phyloP scores from a whole-genome alignment of 1,140 invertebrate genomes.

The Pomacea maculata region DNA sequence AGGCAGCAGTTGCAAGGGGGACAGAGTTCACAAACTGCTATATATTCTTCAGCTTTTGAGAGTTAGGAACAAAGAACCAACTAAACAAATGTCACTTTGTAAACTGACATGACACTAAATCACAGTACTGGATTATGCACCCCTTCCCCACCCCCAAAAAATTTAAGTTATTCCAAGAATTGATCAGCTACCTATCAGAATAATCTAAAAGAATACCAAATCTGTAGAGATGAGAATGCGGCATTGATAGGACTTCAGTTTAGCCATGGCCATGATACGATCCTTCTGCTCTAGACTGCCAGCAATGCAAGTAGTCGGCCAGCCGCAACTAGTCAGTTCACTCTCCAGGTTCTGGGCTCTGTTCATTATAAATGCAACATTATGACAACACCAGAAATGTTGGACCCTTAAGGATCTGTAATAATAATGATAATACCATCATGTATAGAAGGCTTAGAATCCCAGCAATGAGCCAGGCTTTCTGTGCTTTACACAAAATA shows the following conservation, averaged over 20 bases:
- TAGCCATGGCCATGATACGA: constrained; percentile 78
- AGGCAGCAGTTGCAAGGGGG: too few species aligned
- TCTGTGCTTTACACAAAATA: too few species aligned
- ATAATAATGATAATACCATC: too few species aligned
- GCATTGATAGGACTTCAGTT: constrained; percentile 80
- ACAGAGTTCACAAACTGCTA: too few species aligned
- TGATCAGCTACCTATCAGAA: not conserved
- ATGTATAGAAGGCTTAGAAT: not conserved
- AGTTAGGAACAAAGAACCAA: not conserved
- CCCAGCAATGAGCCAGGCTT: too few species aligned
- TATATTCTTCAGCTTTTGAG: not conserved
- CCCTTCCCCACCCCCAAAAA: not conserved
- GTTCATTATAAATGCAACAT: not conserved
- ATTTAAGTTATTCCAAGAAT: not conserved
- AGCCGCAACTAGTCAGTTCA: constrained; percentile 75
- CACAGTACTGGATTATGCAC: not conserved
- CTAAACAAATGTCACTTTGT: not conserved
- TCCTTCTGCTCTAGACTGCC: constrained; percentile 82
- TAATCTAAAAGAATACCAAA: constrained; percentile 67
- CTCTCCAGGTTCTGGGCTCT: constrained; percentile 76
- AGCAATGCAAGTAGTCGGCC: constrained; percentile 77
- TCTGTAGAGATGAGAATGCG: constrained; percentile 92
- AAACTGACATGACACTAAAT: too few species aligned
- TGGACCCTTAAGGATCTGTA: too few species aligned
- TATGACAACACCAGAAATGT: too few species aligned